A percentile compares a stretch with the other conserved stretches of the same genome.
Conservation (phyloP, 53 echinoderm and acorn worm genomes). For the Paelopatides confundens region DNA sequence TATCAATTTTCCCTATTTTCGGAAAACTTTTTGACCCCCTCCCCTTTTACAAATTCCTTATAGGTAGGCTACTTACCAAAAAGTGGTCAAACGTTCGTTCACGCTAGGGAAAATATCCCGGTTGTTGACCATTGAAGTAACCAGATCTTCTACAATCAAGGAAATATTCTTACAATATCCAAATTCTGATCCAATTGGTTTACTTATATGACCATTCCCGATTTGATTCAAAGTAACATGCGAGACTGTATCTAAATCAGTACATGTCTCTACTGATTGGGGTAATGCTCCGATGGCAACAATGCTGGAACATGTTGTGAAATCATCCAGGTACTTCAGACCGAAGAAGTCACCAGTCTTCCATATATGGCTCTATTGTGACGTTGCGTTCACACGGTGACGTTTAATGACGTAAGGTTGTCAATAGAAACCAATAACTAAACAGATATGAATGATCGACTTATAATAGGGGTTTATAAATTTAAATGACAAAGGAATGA, state of each 20-base stretch:
- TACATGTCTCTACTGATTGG: constrained; percentile 89
- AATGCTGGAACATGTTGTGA: not conserved
- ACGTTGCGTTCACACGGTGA: constrained; percentile 67
- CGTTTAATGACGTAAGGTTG: constrained; percentile 85
- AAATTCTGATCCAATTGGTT: not conserved
- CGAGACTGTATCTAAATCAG: constrained; percentile 92
- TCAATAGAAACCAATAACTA: constrained; percentile 45
- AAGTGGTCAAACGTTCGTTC: not conserved
- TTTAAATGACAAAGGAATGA: not conserved
- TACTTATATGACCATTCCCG: constrained; percentile 72
- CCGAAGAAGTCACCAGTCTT: constrained; percentile 28
- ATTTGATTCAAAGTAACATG: constrained; percentile 90
- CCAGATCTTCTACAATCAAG: constrained; percentile 21
- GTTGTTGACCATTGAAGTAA: constrained; percentile 29
- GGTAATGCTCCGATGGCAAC: constrained; percentile 29
- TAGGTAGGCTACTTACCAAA: constrained; percentile 43
- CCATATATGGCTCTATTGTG: constrained; percentile 69
- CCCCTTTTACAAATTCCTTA: too few species aligned
- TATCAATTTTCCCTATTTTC: too few species aligned
- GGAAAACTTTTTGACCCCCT: too few species aligned
- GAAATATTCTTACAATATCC: constrained; percentile 40
- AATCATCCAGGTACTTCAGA: constrained; percentile 30
- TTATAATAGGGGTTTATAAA: constrained; percentile 6
- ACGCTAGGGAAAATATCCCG: constrained; percentile 41
- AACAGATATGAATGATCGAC: constrained; percentile 22